phyloP scores from a whole-genome alignment of 2,113 vertebrate species.

The Halcyon senegalensis region DNA sequence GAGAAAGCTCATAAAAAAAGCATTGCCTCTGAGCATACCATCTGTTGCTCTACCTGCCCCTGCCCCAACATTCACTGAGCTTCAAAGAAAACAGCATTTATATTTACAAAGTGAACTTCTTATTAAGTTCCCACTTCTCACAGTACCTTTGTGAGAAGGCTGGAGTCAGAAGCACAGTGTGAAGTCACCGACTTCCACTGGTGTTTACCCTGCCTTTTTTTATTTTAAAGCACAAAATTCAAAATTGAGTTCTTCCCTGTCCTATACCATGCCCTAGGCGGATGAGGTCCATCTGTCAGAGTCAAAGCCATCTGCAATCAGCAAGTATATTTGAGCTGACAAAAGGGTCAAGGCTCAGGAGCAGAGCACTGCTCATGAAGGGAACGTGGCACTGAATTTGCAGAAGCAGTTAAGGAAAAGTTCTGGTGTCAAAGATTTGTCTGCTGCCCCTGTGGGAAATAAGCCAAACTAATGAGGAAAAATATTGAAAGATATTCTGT shows the following conservation, averaged over 20 bases:
- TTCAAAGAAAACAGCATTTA: neutral
- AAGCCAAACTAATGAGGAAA: slow-evolving; percentile 43
- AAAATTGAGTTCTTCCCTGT: neutral
- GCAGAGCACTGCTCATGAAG: neutral
- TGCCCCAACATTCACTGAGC: neutral
- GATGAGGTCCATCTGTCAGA: neutral
- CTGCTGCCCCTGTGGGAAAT: neutral
- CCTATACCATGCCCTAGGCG: neutral
- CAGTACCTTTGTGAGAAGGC: neutral
- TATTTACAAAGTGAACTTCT: neutral
- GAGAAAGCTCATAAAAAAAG: neutral
- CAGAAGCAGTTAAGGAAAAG: neutral
- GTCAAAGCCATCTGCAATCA: neutral
- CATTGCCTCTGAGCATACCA: neutral
- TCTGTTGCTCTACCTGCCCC: neutral
- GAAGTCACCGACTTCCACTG: neutral
- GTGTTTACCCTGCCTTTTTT: neutral
- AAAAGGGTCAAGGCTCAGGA: neutral
- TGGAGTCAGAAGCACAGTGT: neutral
- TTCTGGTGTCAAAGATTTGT: neutral
- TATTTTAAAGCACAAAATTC: neutral
- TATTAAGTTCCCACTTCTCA: neutral
- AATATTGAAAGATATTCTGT: slow-evolving; percentile 33
- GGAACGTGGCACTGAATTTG: neutral
- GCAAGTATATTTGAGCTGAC: neutral